Base-by-base conservation (phyloP, 2,888 invertebrate genomes). In the Drosophila mimetica region DNA sequence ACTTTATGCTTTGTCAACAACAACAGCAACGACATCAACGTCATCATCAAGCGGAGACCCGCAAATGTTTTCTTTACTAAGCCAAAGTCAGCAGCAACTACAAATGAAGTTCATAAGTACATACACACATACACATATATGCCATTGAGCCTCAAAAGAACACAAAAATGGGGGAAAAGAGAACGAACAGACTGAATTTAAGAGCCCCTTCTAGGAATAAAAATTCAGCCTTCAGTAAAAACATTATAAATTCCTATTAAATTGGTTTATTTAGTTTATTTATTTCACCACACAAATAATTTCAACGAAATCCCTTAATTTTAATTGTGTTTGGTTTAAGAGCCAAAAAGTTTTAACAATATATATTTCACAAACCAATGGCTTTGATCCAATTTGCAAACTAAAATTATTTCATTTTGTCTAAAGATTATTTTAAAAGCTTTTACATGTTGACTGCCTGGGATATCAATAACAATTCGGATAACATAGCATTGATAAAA, bases 1-100 rank as follows among this genome's bases (percentile, higher is more conserved):
- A 82, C 76, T 85, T 82, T 79, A 63, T 85, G 74, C 75, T 76
- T 77, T 83, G 72, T 83, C 80, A 77, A 78, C 80, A 74, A 41
- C 76, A 74, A 51, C 70, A 74, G 8, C 61, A 66, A 7, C 66
- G 70, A 41, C 71, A 66, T 58, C 72, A 60, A 52, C 67, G 55
- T 50, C 46, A 54, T 47, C 64, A 41, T 30, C 74, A 72, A 65
- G 69, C 65, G 53, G 66, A 48, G 36, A 9, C 54, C 76, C 72
- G 66, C 80, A 78, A 81, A 82, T 85, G 85, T 79, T 82, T 85
- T 79, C 71, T 74, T 77, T 79, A 53, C 51, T 55, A 67, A 79
- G 74, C 63, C 74, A 69, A 71, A 60, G 70, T 69, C 52, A 51
- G 54, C 67, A 63, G 57, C 51, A 65, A 60, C 76, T 52, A 37